Percentiles rank a stretch among this genome's conserved stretches.
phyloP scores from a whole-genome alignment of 1,140 invertebrate species.

The Papilio dardanus region DNA sequence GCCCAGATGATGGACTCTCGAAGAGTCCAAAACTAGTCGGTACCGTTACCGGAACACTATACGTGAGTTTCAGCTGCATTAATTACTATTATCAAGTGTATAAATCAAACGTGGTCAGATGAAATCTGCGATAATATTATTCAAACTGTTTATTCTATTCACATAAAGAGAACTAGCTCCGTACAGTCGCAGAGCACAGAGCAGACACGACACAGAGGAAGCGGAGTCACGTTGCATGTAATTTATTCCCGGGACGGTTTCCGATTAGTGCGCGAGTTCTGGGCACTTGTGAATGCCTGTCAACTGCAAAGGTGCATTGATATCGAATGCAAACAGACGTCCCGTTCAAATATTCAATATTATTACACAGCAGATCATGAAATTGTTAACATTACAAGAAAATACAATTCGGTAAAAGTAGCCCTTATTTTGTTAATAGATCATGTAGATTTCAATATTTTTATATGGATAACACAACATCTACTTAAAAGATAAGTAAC shows the following conservation, averaged over 20 bases:
- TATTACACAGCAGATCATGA: neutral
- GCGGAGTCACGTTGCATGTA: slow-evolving; percentile 16
- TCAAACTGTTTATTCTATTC: neutral
- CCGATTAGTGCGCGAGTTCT: too few species aligned
- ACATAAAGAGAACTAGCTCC: neutral
- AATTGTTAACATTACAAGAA: neutral
- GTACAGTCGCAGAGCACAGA: neutral
- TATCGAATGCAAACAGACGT: neutral
- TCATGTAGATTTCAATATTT: too few species aligned
- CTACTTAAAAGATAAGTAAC: too few species aligned
- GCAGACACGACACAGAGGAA: neutral
- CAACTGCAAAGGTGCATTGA: neutral
- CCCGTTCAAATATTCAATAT: neutral
- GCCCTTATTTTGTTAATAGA: too few species aligned
- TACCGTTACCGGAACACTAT: too few species aligned
- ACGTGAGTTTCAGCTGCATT: too few species aligned
- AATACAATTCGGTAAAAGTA: neutral
- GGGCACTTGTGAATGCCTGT: neutral
- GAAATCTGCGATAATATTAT: neutral
- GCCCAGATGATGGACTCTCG: too few species aligned
- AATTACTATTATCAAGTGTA: too few species aligned
- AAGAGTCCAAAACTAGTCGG: too few species aligned
- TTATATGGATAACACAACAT: too few species aligned
- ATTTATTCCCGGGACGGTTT: neutral
- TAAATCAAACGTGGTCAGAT: neutral